Conservation (phyloP, 2,113 vertebrate genomes). For the Xiphophorus maculatus region DNA sequence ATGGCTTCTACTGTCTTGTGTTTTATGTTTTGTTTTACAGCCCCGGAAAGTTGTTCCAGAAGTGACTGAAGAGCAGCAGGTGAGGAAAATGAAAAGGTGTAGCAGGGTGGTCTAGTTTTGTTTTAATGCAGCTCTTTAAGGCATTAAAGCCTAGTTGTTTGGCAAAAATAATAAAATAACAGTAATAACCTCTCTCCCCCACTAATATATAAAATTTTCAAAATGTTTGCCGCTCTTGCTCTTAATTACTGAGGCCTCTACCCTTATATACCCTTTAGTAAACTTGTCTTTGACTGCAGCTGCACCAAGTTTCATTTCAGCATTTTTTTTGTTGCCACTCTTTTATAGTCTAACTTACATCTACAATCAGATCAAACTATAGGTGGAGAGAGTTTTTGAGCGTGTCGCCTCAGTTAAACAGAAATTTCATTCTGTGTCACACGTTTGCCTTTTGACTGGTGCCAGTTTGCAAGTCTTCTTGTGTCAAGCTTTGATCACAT, state of each 20-base stretch:
- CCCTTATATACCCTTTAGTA: background rate
- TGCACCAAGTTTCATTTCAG: background rate
- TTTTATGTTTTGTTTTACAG: conserved; percentile 60
- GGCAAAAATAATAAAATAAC: background rate
- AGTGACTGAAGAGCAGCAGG: conserved; percentile 75
- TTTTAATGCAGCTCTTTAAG: conserved; percentile 20
- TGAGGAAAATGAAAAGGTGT: conserved; percentile 60
- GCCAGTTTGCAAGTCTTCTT: conserved; percentile 14
- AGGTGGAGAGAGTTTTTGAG: background rate
- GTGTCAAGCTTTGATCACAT: conserved; percentile 13
- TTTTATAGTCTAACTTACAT: background rate
- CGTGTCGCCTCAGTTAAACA: conserved; percentile 31
- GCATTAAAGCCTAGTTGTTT: background rate
- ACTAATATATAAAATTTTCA: too few species aligned
- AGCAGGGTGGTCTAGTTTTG: conserved; percentile 20
- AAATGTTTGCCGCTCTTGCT: too few species aligned
- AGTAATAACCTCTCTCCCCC: background rate
- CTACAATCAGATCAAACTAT: background rate
- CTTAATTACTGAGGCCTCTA: too few species aligned
- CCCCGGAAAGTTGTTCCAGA: conserved; percentile 76
- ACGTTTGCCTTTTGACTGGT: conserved; percentile 44
- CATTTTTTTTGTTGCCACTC: background rate
- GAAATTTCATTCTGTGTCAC: conserved; percentile 59
- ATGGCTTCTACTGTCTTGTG: conserved; percentile 25
- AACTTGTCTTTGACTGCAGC: background rate